phyloP scores from a whole-genome alignment of 2,113 vertebrate genomes.

The Pseudorhombus dupliciocellatus region DNA sequence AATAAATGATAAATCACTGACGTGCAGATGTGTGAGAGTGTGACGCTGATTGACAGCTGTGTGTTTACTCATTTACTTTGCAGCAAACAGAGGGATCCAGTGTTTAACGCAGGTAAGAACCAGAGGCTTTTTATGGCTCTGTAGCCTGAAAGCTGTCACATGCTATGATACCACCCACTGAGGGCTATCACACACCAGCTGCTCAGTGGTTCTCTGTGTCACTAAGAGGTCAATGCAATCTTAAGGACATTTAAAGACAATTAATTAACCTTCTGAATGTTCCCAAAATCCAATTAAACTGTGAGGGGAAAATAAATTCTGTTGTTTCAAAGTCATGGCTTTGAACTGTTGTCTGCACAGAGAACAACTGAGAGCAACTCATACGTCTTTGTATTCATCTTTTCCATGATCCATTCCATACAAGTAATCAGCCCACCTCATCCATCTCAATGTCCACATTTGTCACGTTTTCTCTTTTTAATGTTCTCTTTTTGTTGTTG shows the following conservation, averaged over 20 bases:
- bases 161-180: not conserved
- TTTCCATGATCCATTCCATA: conserved; percentile 31
- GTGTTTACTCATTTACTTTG: conserved; percentile 67
- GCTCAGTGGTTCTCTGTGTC: conserved; percentile 47
- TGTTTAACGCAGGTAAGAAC: conserved; percentile 95
- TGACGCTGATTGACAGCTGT: conserved; percentile 60
- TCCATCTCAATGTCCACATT: conserved; percentile 16
- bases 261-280: not conserved
- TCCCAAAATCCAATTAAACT: not conserved
- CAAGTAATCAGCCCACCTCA: conserved; percentile 39
- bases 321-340: not conserved
- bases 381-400: conserved; percentile 23
- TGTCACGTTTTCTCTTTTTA: conserved; percentile 16
- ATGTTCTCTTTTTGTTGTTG: not conserved
- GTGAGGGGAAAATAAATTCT: not conserved
- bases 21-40: conserved; percentile 9
- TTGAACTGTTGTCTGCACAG: conserved; percentile 30
- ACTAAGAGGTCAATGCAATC: conserved; percentile 4
- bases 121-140: conserved; percentile 9
- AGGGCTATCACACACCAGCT: conserved; percentile 17
- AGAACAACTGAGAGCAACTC: not conserved
- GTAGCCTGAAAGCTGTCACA: conserved; percentile 13
- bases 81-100: conserved; percentile 97
- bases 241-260: not conserved
- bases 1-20: conserved; percentile 9